A percentile compares a stretch with the other conserved stretches of the same genome.
phyloP scores from a whole-genome alignment of 37 sponge, comb jelly and placozoan species.

The Axinella damicornis region DNA sequence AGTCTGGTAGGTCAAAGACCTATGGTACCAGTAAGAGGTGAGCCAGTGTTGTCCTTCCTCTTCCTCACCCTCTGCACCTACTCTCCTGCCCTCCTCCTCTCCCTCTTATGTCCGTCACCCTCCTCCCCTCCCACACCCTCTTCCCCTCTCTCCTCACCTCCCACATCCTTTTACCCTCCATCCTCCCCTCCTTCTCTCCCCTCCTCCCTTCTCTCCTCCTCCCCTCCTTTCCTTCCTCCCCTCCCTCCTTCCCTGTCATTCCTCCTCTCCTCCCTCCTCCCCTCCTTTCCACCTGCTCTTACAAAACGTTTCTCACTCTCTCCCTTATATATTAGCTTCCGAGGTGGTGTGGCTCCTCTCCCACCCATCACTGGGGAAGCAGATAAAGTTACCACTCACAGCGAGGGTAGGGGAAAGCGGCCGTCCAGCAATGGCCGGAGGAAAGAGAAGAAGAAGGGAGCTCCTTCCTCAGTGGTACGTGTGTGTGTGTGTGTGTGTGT shows the following conservation, averaged over 20 bases:
- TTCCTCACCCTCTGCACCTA: not conserved
- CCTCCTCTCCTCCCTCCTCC: not conserved
- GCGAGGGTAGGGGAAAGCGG: not conserved
- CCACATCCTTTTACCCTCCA: not conserved
- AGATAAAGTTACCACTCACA: not conserved
- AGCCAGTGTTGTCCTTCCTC: not conserved
- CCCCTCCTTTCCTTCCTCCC: not conserved
- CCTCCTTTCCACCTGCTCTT: not conserved
- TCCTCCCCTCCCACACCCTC: not conserved
- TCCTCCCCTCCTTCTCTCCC: not conserved
- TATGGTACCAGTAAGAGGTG: no score
- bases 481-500: no score
- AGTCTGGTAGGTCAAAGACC: no score
- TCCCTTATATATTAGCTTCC: no score
- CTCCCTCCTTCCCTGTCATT: no score
- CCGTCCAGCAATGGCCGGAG: not conserved
- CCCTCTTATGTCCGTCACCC: not conserved
- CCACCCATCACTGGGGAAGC: slow-evolving; percentile 3
- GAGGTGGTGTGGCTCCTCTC: not conserved
- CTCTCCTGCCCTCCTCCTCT: not conserved
- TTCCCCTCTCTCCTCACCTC: not conserved
- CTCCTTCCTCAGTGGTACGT: no score
- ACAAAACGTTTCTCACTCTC: no score
- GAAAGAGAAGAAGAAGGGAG: slow-evolving; percentile 9
- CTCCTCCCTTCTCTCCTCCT: not conserved